Percentiles rank a stretch among this genome's conserved stretches.
Conservation (phyloP, 2,113 vertebrate species). For the Dryoscopus gambensis region DNA sequence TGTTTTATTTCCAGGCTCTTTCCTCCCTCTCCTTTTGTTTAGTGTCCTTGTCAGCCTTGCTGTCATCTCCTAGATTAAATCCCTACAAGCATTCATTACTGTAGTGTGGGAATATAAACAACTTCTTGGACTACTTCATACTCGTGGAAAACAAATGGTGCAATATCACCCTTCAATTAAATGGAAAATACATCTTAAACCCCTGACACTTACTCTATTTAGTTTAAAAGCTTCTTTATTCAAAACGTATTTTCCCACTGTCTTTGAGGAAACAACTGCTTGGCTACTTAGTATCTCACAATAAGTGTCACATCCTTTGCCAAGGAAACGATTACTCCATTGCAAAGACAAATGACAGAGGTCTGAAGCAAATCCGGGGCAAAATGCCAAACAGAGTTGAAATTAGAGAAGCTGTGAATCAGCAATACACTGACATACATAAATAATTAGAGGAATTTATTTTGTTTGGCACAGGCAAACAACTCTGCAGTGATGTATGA, state of each 20-base stretch:
- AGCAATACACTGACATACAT: not conserved
- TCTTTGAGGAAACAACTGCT: not conserved
- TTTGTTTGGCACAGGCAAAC: conserved; percentile 25
- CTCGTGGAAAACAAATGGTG: not conserved
- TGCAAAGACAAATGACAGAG: not conserved
- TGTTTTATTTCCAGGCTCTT: not conserved
- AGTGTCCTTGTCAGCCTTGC: not conserved
- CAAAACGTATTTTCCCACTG: not conserved
- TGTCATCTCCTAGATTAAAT: not conserved
- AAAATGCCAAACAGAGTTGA: not conserved
- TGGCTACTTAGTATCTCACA: conserved; percentile 4
- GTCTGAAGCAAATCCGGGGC: not conserved
- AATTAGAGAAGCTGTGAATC: conserved; percentile 31
- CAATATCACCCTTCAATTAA: not conserved
- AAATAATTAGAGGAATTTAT: conserved; percentile 27
- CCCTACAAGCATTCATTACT: not conserved
- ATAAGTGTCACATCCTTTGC: not conserved
- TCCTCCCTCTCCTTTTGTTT: not conserved
- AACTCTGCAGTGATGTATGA: not conserved
- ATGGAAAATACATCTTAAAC: not conserved
- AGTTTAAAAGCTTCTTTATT: conserved; percentile 12
- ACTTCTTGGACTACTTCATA: not conserved
- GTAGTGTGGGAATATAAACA: not conserved
- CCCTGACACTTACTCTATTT: not conserved
- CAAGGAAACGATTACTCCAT: not conserved